Evolutionary conservation across 2,888 invertebrate species (phyloP), one percentile per base, ranked within the genome.

Genomic region (Rutpela maculata): DNA sequence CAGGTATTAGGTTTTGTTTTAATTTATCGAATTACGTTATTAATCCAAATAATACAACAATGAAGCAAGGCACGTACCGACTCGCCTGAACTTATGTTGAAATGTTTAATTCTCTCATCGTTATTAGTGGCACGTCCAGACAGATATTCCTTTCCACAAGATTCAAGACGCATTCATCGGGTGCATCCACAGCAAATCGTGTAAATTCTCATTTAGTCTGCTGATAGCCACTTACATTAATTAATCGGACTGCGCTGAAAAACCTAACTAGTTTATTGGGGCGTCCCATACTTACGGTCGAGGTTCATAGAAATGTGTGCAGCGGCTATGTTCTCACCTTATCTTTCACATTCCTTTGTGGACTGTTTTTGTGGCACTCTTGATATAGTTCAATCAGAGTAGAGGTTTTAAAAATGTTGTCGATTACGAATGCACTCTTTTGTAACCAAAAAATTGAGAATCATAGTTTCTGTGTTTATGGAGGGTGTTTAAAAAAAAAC

Each of bases 71-170:
- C 50, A 50, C 50, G 50, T 50, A 50, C 50, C 50, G n/a, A 50
- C 50, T 50, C n/a, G n/a, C n/a, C n/a, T 50, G n/a, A n/a, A 50
- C 15, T 15, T 50, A 50, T 7, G 50, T 43, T 43, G 38, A 38
- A 38, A 38, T 38, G 43, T 50, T n/a, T 50, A 50, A 50, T 50
- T 50, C n/a, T 5, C 50, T n/a, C 15, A 50, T 50, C 50, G 6
- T 50, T 50, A 50, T 50, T 50, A 50, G 50, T n/a, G 50, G 50
- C 50, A 50, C 50, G 50, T 50, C n/a, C 12, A 43, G 50, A 50
- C n/a, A 17, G 50, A 15, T 50, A 15, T 50, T 50, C 50, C n/a
- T 50, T 15, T 50, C 50, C 50, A n/a, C 50, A 50, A 50, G 50
- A 50, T 50, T 50, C 50, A 15, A 50, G n/a, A 50, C 15, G 1